Evolutionary conservation across 2,113 vertebrate species (phyloP).

Genomic region (Tyrannus savana): DNA sequence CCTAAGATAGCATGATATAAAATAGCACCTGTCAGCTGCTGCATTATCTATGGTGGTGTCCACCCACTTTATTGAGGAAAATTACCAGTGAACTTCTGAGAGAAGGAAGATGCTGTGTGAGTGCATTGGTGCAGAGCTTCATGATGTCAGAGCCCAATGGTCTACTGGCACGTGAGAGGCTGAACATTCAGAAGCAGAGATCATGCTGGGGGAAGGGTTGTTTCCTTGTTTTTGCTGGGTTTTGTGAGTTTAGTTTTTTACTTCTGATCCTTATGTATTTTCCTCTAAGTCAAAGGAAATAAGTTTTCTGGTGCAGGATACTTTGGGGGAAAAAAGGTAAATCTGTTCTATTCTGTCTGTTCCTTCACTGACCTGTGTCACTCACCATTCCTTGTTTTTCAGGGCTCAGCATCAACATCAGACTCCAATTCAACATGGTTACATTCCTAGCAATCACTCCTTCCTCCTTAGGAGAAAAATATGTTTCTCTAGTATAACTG

Average conservation of each 20-base stretch:
- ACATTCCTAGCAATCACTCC: background rate
- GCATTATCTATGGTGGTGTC: background rate
- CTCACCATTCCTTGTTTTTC: background rate
- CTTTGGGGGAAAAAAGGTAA: background rate
- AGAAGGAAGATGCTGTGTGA: background rate
- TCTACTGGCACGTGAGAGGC: fast-evolving
- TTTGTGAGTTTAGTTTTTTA: background rate
- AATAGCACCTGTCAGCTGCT: conserved; percentile 17
- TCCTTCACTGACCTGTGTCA: background rate
- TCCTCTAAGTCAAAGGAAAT: background rate
- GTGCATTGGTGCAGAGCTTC: background rate
- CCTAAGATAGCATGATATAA: background rate
- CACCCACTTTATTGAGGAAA: background rate
- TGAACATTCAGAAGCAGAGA: background rate
- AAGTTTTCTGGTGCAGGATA: background rate
- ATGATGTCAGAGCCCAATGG: background rate
- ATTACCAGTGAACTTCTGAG: background rate
- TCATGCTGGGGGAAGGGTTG: fast-evolving
- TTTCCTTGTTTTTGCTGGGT: background rate
- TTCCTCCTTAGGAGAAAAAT: background rate
- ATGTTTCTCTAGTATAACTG: background rate
- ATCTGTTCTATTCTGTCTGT: background rate
- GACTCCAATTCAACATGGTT: background rate
- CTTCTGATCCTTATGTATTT: background rate
- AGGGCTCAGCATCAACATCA: background rate